phyloP scores from a whole-genome alignment of 2,888 invertebrate genomes.

The Coleophora deauratella region DNA sequence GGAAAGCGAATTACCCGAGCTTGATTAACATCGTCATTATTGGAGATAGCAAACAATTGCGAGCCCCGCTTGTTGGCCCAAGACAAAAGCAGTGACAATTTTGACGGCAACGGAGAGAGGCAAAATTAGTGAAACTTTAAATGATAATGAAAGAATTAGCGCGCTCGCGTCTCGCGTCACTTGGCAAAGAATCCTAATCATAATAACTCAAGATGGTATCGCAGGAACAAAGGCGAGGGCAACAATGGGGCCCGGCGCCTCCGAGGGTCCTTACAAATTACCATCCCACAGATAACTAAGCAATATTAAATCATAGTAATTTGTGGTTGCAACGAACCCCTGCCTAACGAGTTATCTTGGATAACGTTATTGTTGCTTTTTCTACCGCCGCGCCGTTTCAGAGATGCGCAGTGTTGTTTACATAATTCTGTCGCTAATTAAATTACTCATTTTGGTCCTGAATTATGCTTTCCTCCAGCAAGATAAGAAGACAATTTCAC shows the following conservation, averaged over 20 bases:
- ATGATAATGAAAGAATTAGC: constrained; percentile 65
- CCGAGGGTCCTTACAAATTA: constrained; percentile 68
- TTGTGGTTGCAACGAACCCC: constrained; percentile 64
- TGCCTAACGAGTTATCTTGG: constrained; percentile 45
- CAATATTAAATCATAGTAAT: constrained; percentile 74
- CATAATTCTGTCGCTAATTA: not conserved
- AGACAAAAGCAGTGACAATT: too few species aligned
- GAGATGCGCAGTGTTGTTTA: constrained; percentile 23
- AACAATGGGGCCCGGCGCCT: constrained; percentile 60
- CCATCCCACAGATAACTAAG: constrained; percentile 70
- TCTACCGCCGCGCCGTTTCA: constrained; percentile 26
- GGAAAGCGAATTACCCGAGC: constrained; percentile 25
- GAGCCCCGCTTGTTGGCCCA: too few species aligned
- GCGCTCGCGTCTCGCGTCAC: constrained; percentile 49
- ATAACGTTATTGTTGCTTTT: constrained; percentile 38
- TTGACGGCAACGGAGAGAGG: too few species aligned
- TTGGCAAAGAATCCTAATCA: constrained; percentile 72
- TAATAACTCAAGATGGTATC: constrained; percentile 73
- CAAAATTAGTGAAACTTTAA: constrained; percentile 45
- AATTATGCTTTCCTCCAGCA: not conserved
- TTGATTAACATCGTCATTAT: constrained; percentile 1
- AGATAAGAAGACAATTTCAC: too few species aligned
- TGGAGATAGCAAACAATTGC: not conserved
- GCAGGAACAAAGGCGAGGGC: constrained; percentile 62
- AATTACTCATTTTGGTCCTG: not conserved